Evolutionary conservation across 1,140 invertebrate species (phyloP).

Genomic region (Eulimnadia texana): DNA sequence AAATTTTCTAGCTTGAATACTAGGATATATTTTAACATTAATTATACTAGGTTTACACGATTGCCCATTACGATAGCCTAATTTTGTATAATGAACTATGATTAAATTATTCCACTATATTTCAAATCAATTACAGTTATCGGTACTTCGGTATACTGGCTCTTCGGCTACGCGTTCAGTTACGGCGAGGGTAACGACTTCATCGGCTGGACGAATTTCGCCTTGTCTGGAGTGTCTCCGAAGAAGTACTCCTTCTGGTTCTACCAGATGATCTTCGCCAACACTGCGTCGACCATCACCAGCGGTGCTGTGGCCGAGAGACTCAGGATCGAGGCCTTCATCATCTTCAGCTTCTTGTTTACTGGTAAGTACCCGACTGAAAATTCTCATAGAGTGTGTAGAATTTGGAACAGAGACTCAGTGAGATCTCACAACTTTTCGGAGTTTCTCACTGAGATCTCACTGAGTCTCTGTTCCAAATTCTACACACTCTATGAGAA

Average conservation of each 20-base stretch:
- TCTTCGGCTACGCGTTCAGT: conserved; percentile 38
- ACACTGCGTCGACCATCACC: conserved; percentile 36
- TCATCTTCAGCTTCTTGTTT: conserved; percentile 37
- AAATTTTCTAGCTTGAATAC: no score
- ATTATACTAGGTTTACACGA: no score
- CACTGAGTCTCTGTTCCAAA: no score
- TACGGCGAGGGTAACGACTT: conserved; percentile 30
- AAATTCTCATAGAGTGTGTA: background rate
- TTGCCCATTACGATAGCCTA: no score
- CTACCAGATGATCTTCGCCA: conserved; percentile 40
- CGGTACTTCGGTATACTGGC: conserved; percentile 38
- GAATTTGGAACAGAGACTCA: no score
- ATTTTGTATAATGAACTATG: no score
- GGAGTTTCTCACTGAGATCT: no score
- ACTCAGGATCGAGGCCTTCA: conserved; percentile 39
- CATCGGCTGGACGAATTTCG: conserved; percentile 24
- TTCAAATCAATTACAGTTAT: conserved; percentile 31
- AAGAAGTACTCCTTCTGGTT: conserved; percentile 28
- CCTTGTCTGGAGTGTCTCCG: conserved; percentile 19
- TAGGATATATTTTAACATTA: no score
- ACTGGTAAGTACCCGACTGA: conserved; percentile 36
- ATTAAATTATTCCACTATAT: background rate
- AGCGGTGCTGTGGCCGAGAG: conserved; percentile 42
- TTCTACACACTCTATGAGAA: no score
- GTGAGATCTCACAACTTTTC: no score